Evolutionary conservation across 2,888 invertebrate genomes (phyloP).

Genomic region (Torymus auratus): DNA sequence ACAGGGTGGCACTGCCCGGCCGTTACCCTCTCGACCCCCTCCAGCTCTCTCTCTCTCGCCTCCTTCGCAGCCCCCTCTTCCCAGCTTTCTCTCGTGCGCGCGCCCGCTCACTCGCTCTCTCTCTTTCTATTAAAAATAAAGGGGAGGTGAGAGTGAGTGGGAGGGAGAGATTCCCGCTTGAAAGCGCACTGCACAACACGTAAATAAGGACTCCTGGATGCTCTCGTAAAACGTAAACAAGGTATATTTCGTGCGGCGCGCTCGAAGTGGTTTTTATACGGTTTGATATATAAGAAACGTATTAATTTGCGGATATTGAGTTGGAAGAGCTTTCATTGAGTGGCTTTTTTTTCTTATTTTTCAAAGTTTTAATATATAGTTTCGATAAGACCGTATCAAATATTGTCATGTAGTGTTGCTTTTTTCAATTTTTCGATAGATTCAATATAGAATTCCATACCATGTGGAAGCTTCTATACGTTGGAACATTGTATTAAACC

Average conservation of each 20-base stretch:
- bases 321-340: no score
- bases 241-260: neutral
- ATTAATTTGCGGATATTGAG: no score
- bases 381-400: no score
- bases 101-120: neutral
- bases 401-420: no score
- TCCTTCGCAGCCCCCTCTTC: neutral
- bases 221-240: conserved; percentile 14
- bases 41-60: neutral
- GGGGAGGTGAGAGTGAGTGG: neutral
- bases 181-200: neutral
- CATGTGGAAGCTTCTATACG: no score
- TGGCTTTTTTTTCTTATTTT: no score
- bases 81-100: neutral
- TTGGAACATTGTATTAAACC: no score
- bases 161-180: no score
- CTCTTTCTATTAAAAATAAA: conserved; percentile 43
- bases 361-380: no score
- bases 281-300: no score
- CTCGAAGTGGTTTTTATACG: neutral
- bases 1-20: conserved; percentile 51
- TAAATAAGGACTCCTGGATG: neutral
- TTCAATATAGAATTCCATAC: no score
- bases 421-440: no score
- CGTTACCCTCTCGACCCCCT: conserved; percentile 51